Percentiles rank a stretch among this genome's conserved stretches.
These are phyloP conservation scores for Cetoscarus ocellatus DNA, from an alignment of 2,797 vertebrate genomes.

Conservation along the genomic window DNA sequence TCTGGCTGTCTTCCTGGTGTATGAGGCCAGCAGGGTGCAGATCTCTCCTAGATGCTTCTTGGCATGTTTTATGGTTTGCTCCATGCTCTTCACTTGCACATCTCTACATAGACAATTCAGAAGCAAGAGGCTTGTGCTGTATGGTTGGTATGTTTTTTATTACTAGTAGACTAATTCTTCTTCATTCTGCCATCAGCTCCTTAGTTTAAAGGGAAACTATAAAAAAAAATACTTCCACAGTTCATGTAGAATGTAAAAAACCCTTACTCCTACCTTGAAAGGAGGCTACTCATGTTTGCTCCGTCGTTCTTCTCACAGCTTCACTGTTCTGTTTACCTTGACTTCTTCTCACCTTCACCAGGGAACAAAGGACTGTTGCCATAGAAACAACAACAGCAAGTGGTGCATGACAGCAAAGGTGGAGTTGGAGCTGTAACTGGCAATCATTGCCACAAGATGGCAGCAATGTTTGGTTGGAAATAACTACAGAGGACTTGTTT, in stretches of 20 bases:
- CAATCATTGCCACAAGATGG: slow-evolving; percentile 38
- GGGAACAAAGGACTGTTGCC: slow-evolving; percentile 50
- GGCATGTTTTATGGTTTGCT: slow-evolving; percentile 64
- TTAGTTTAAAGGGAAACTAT: neutral
- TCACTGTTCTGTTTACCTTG: slow-evolving; percentile 31
- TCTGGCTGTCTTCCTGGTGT: slow-evolving; percentile 80
- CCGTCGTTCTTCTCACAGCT: too few species aligned
- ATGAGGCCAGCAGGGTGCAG: slow-evolving; percentile 78
- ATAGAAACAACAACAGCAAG: slow-evolving; percentile 45
- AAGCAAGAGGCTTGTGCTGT: neutral
- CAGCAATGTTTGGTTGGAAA: slow-evolving; percentile 19
- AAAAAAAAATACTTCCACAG: neutral
- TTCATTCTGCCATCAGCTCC: neutral
- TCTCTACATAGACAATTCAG: slow-evolving; percentile 60
- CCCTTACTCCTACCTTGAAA: slow-evolving; percentile 51
- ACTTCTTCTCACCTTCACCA: slow-evolving; percentile 37
- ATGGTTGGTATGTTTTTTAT: neutral
- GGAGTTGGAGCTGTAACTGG: neutral
- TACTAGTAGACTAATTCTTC: neutral
- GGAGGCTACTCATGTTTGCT: slow-evolving; percentile 51
- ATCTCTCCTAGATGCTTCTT: slow-evolving; percentile 84
- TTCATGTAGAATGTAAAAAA: neutral
- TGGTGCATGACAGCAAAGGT: slow-evolving; percentile 1
- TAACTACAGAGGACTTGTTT: neutral
- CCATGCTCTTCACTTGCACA: slow-evolving; percentile 78